These are phyloP conservation scores for Drosophila nigromelanica DNA, from an alignment of 1,140 invertebrate genomes.

Conservation along the genomic window DNA sequence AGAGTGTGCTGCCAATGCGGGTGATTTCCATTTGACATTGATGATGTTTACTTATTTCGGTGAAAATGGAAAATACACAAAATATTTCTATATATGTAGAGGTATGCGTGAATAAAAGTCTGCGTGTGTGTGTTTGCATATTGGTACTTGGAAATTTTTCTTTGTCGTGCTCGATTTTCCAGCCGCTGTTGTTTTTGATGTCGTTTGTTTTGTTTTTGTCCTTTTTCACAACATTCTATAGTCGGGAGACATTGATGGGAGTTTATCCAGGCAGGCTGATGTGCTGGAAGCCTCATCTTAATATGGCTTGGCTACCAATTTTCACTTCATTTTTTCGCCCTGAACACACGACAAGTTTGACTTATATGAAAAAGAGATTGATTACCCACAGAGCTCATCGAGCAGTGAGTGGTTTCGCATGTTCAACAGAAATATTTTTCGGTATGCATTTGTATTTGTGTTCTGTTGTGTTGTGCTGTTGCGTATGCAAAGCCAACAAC, in stretches of 20 bases:
- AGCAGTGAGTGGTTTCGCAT: conserved; percentile 76
- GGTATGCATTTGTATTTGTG: not conserved
- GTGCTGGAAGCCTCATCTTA: conserved; percentile 16
- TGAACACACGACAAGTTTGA: conserved; percentile 61
- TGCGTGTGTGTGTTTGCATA: conserved; percentile 16
- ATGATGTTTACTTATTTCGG: conserved; percentile 82
- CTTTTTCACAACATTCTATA: conserved; percentile 39
- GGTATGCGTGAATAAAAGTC: not conserved
- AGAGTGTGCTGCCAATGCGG: conserved; percentile 51
- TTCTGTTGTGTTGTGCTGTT: conserved; percentile 14
- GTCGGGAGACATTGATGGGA: conserved; percentile 58
- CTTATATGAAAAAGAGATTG: conserved; percentile 71
- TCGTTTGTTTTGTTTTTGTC: conserved; percentile 28
- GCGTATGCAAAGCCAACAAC: conserved; percentile 13
- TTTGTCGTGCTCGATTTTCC: conserved; percentile 28
- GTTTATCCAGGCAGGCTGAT: conserved; percentile 29
- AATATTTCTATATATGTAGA: conserved; percentile 23
- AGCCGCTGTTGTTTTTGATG: conserved; percentile 32
- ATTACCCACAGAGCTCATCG: conserved; percentile 48
- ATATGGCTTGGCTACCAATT: conserved; percentile 21
- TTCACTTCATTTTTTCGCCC: conserved; percentile 52
- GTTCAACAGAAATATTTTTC: conserved; percentile 46
- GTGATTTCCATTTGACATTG: conserved; percentile 81
- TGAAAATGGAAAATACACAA: conserved; percentile 81
- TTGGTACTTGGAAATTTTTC: conserved; percentile 57